Evolutionary conservation across 1,140 invertebrate species (phyloP), one percentile per base, ranked within the genome.

Genomic region (Caenorhabditis latens): DNA sequence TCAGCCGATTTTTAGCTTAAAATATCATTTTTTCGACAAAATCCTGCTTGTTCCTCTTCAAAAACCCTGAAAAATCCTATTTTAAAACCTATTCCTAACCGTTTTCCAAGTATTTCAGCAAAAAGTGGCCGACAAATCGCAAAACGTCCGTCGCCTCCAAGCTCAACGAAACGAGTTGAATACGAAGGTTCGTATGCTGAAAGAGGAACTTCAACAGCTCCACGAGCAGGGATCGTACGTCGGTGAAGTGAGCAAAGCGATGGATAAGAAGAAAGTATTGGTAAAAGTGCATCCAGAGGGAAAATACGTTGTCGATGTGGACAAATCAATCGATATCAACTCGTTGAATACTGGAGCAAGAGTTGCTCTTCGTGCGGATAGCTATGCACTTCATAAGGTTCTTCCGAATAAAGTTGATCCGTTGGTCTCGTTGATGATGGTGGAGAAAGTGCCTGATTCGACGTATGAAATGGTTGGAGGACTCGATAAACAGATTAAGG

Each of bases 381-480:
- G 97, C 93, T 99, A 99, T 92, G 98, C 97, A 0, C 94, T 99
- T 32, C 98, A 99, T 93, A 99, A 99, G 94, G 99, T 99, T 90
- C 93, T 99, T 21, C 98, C 98, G 1, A 99, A 99, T 92, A 99
- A 99, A 94, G 96, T 99, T n/a, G 98, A 99, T 94, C 98, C 98
- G 3, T 94, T 99, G 57, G 98, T 99, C 0, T 99, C 97, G n/a
- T 94, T 99, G 65, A 99, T 99, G 98, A 99, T 99, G 98, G 98
- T 99, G 0, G 98, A 99, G 93, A 99, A 99, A 94, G 98, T 99
- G 6, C 98, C 98, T 13, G 98, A 99, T 93, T 99, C 98, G 0
- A 99, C 98, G 0, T 95, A 99, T 93, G 98, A 99, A 94, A 99
- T 99, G 98, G 98, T 99, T 71, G 98, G 98, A 89, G 98, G 98